These are phyloP conservation scores for Macrosiphum euphorbiae DNA, from an alignment of 2,888 invertebrate genomes.

Conservation along the genomic window DNA sequence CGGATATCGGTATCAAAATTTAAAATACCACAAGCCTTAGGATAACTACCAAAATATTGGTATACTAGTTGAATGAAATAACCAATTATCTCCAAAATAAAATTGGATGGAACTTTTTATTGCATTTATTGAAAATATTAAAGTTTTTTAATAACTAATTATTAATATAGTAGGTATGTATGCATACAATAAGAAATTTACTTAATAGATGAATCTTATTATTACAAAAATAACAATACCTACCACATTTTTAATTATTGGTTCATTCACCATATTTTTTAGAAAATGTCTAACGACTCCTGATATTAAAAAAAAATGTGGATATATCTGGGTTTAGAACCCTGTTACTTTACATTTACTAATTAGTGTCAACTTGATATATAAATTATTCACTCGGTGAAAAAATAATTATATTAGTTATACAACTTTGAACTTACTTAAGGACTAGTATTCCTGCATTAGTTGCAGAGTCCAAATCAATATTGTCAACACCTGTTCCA, in stretches of 20 bases:
- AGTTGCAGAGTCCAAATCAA: slow-evolving; percentile 90
- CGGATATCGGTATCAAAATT: too few relatives aligned
- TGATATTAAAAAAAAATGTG: background rate
- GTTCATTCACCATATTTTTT: background rate
- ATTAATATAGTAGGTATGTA: background rate
- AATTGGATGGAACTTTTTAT: background rate
- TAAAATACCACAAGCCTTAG: too few relatives aligned
- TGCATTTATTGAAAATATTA: background rate
- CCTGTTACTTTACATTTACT: background rate
- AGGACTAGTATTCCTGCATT: slow-evolving; percentile 88
- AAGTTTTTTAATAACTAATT: background rate
- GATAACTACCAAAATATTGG: too few relatives aligned
- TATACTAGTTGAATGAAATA: too few relatives aligned
- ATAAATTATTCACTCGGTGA: background rate
- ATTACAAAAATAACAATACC: background rate
- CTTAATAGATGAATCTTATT: background rate
- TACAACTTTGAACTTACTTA: slow-evolving; percentile 79
- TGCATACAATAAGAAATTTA: background rate
- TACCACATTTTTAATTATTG: background rate
- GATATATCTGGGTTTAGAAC: background rate
- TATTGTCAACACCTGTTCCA: slow-evolving; percentile 99
- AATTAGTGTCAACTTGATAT: background rate
- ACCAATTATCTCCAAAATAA: background rate
- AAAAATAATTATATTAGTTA: background rate
- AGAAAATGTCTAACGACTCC: background rate